Conservation (phyloP, 2,797 vertebrate species). For the Micrastur ruficollis region DNA sequence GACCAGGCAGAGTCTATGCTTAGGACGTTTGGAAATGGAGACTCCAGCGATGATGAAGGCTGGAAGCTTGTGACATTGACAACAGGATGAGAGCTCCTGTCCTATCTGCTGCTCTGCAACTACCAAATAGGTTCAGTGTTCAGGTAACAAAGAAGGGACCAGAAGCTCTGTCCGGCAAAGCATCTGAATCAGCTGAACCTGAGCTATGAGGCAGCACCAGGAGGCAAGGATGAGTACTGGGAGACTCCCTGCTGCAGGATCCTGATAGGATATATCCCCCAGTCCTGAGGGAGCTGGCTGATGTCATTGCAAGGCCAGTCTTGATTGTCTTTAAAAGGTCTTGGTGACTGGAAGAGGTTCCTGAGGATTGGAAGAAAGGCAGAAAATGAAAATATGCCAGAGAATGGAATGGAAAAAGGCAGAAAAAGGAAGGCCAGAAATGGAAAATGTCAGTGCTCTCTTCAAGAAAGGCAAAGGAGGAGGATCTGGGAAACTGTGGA, state of each 20-base stretch:
- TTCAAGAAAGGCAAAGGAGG: background rate
- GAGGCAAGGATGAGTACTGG: background rate
- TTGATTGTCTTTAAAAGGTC: background rate
- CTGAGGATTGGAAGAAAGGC: background rate
- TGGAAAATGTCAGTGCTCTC: background rate
- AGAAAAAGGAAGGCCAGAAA: background rate
- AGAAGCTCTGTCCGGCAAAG: background rate
- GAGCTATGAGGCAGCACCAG: background rate
- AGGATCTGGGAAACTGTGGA: background rate
- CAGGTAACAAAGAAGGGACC: background rate
- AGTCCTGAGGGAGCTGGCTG: background rate
- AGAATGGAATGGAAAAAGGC: background rate
- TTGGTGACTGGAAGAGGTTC: background rate
- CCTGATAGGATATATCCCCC: background rate
- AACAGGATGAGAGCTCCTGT: background rate
- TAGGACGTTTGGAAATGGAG: background rate
- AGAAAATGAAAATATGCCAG: background rate
- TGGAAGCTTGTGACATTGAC: background rate
- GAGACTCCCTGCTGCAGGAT: background rate
- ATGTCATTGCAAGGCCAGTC: background rate
- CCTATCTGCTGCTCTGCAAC: background rate
- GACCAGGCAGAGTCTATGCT: background rate
- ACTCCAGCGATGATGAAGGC: background rate
- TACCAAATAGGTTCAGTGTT: background rate
- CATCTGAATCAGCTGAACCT: background rate